Conservation (phyloP, 2,888 invertebrate genomes). For the Hyposoter dolosus region DNA sequence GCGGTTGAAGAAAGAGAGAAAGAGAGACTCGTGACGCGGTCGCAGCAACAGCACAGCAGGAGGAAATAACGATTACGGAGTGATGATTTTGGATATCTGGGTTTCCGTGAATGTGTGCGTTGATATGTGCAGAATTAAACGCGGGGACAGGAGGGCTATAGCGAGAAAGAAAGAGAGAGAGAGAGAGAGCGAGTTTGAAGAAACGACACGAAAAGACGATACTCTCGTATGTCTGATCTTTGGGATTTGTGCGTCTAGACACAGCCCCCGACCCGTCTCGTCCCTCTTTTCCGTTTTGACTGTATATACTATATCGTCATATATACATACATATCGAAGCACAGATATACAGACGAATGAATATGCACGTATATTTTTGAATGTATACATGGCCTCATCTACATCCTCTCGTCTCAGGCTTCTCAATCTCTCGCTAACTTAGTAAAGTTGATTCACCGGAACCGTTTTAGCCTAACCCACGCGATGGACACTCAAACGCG, state of each 20-base stretch:
- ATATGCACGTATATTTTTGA: conserved; percentile 7
- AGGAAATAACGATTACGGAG: conserved; percentile 66
- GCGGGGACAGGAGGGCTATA: conserved; percentile 11
- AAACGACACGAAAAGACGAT: conserved; percentile 49
- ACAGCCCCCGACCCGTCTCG: conserved; percentile 71
- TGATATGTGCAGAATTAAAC: conserved; percentile 16
- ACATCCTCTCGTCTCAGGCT: conserved; percentile 35
- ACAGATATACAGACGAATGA: neutral
- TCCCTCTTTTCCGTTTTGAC: conserved; percentile 59
- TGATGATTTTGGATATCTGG: conserved; percentile 56
- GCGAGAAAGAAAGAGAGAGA: conserved; percentile 24
- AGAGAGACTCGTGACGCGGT: conserved; percentile 8
- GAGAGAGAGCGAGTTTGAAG: conserved; percentile 18
- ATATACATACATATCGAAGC: neutral
- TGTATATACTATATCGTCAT: conserved; percentile 33
- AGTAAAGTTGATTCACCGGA: conserved; percentile 79
- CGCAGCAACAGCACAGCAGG: conserved; percentile 34
- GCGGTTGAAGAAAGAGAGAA: conserved; percentile 9
- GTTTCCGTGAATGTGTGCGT: conserved; percentile 30
- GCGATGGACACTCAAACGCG: conserved; percentile 75
- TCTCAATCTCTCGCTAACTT: conserved; percentile 66
- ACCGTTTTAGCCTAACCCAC: conserved; percentile 81
- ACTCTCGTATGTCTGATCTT: conserved; percentile 66
- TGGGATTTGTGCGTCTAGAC: conserved; percentile 82
- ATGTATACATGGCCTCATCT: conserved; percentile 20